phyloP scores from a whole-genome alignment of 2,797 vertebrate genomes.

The Myotis vivesi region DNA sequence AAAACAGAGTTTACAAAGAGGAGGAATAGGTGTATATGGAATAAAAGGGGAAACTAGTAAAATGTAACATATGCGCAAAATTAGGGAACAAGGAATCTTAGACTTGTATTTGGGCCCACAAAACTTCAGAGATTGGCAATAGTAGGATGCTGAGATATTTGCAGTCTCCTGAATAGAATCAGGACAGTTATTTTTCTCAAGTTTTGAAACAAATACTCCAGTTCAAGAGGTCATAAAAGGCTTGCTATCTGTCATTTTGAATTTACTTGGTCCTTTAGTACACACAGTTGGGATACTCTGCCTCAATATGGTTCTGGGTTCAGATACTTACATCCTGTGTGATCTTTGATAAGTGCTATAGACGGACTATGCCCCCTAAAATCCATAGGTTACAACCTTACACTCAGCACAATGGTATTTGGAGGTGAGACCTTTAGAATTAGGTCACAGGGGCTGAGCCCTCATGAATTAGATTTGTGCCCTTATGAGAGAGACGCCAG shows the following conservation, averaged over 20 bases:
- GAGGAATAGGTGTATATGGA: not conserved
- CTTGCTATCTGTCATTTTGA: not conserved
- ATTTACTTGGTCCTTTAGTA: not conserved
- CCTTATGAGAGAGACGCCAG: not conserved
- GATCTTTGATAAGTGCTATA: not conserved
- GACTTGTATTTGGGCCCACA: not conserved
- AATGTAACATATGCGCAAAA: not conserved
- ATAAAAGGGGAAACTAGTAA: not conserved
- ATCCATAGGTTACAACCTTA: not conserved
- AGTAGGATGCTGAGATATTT: not conserved
- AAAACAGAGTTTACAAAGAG: not conserved
- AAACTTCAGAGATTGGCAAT: not conserved
- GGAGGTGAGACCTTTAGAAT: not conserved
- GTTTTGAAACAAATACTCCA: conserved; percentile 14
- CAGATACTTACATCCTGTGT: not conserved
- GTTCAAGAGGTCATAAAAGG: not conserved
- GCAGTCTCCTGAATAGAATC: not conserved
- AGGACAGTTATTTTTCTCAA: not conserved
- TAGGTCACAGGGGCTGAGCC: not conserved
- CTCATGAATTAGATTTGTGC: not conserved
- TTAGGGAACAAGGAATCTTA: not conserved
- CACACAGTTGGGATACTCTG: not conserved
- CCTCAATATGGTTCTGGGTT: not conserved
- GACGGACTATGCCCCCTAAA: not conserved
- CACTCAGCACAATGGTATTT: not conserved